A percentile compares a stretch with the other conserved stretches of the same genome.
Evolutionary conservation across 2,888 invertebrate genomes (phyloP).

Genomic region (Fragum whitleyi): DNA sequence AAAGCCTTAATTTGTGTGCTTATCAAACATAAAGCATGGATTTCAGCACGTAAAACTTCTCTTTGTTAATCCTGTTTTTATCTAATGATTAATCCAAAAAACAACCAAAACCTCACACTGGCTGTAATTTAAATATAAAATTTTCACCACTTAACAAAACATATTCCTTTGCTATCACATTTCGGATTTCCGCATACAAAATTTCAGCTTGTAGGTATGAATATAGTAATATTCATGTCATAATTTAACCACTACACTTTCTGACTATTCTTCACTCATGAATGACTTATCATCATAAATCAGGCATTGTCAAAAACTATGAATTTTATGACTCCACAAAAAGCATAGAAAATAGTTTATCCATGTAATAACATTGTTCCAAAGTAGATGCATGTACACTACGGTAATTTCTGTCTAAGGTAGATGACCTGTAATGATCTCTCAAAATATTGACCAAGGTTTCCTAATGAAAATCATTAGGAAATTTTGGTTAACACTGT

Average conservation of each 20-base stretch:
- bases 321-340: too few relatives aligned
- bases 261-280: too few relatives aligned
- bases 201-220: neutral
- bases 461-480: too few relatives aligned
- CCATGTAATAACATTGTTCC: too few relatives aligned
- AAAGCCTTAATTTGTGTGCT: conserved; percentile 1
- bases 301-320: too few relatives aligned
- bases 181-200: neutral
- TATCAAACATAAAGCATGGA: conserved; percentile 3
- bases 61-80: neutral
- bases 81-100: conserved; percentile 2
- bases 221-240: neutral
- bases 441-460: too few relatives aligned
- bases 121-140: neutral
- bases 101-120: neutral
- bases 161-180: neutral
- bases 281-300: too few relatives aligned
- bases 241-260: neutral
- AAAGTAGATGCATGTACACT: too few relatives aligned
- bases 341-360: too few relatives aligned
- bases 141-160: neutral
- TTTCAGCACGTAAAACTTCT: conserved; percentile 15
- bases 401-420: too few relatives aligned
- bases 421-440: too few relatives aligned
- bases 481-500: too few relatives aligned